Conservation (phyloP, 2,797 vertebrate species). For the Miichthys miiuy region DNA sequence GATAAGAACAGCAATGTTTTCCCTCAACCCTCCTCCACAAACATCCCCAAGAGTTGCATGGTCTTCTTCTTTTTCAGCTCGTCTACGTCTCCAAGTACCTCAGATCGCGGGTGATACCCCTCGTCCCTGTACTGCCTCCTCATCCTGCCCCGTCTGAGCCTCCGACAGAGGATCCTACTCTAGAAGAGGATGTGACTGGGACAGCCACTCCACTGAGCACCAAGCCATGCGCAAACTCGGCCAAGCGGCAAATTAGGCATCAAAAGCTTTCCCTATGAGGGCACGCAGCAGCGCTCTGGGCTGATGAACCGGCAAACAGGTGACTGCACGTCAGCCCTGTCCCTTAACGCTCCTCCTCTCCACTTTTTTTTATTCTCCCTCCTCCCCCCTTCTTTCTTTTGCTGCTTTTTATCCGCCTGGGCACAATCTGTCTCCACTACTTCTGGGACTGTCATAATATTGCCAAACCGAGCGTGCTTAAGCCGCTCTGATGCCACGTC, state of each 20-base stretch:
- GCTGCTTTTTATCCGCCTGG: constrained; percentile 47
- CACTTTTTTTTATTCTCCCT: not conserved
- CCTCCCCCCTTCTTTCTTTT: constrained; percentile 7
- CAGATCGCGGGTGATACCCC: constrained; percentile 65
- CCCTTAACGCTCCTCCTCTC: constrained; percentile 58
- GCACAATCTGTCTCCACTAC: constrained; percentile 63
- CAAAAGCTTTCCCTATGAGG: constrained; percentile 79
- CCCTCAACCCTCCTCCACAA: constrained; percentile 1
- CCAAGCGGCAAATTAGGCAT: constrained; percentile 82
- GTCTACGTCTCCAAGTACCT: constrained; percentile 67
- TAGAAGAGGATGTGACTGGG: constrained; percentile 69
- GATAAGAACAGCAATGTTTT: not conserved
- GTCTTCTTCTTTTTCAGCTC: not conserved
- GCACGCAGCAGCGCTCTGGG: constrained; percentile 61
- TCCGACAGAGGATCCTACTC: constrained; percentile 51
- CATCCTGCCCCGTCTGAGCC: constrained; percentile 71
- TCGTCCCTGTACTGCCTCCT: constrained; percentile 82
- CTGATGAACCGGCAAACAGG: constrained; percentile 81
- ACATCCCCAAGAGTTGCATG: not conserved
- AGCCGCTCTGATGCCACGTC: constrained; percentile 58
- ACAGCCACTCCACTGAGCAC: constrained; percentile 74
- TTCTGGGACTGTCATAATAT: constrained; percentile 61
- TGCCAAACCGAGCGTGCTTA: constrained; percentile 68
- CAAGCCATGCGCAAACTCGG: constrained; percentile 76
- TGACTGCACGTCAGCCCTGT: constrained; percentile 70